A percentile compares a stretch with the other conserved stretches of the same genome.
phyloP scores from a whole-genome alignment of 2,797 vertebrate species.

The Euthynnus affinis region DNA sequence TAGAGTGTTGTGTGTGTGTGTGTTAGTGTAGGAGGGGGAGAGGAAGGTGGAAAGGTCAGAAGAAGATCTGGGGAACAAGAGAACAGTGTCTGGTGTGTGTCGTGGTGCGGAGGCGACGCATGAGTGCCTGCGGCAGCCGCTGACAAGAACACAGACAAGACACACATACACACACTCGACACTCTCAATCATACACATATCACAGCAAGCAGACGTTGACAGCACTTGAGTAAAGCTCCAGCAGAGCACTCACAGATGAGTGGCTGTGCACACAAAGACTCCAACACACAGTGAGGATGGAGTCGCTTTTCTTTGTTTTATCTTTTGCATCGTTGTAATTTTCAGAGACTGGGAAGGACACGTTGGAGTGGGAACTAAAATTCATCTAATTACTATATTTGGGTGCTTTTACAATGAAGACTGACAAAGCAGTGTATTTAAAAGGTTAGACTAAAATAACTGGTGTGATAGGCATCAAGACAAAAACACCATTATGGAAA shows the following conservation, averaged over 20 bases:
- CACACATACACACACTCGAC: slow-evolving; percentile 72
- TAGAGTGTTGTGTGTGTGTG: slow-evolving; percentile 80
- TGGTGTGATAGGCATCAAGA: background rate
- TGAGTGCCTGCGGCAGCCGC: slow-evolving; percentile 83
- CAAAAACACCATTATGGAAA: slow-evolving; percentile 8
- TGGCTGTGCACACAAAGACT: slow-evolving; percentile 68
- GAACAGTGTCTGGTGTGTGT: slow-evolving; percentile 85
- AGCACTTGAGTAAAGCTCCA: slow-evolving; percentile 79
- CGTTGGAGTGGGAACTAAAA: slow-evolving; percentile 44
- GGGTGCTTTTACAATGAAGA: slow-evolving; percentile 26
- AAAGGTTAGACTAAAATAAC: slow-evolving; percentile 13
- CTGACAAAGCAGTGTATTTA: slow-evolving; percentile 13
- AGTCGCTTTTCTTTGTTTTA: slow-evolving; percentile 74
- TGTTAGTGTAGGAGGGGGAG: slow-evolving; percentile 76
- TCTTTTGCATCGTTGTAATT: slow-evolving; percentile 63
- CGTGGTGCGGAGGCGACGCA: slow-evolving; percentile 86
- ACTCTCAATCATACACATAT: slow-evolving; percentile 82
- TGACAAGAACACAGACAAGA: slow-evolving; percentile 80
- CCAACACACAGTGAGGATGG: slow-evolving; percentile 46
- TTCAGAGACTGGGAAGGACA: slow-evolving; percentile 40
- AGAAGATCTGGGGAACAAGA: slow-evolving; percentile 84
- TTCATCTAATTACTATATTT: slow-evolving; percentile 47
- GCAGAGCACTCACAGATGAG: slow-evolving; percentile 81
- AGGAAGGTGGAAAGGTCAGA: slow-evolving; percentile 85
- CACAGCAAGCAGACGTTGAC: slow-evolving; percentile 82